phyloP scores from a whole-genome alignment of 2,888 invertebrate species.

The Bhutanitis thaidina region DNA sequence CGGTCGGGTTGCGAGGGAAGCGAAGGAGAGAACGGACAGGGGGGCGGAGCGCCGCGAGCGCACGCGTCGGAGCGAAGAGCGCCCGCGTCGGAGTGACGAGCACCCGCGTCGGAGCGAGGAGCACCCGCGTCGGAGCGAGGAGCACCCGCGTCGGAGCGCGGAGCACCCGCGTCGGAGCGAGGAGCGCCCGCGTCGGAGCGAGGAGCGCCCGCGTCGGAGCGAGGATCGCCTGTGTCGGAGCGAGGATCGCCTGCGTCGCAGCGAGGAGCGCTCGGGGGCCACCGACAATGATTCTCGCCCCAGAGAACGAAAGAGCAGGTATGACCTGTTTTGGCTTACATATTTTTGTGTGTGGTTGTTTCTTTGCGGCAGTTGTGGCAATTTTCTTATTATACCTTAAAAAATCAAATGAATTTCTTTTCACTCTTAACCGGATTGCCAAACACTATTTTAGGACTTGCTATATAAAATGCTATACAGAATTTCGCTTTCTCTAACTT shows the following conservation, averaged over 20 bases:
- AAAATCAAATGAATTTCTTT: no score
- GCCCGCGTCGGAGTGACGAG: conserved; percentile 19
- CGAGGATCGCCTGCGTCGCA: no score
- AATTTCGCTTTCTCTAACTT: no score
- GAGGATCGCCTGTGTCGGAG: conserved; percentile 21
- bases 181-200: conserved; percentile 20
- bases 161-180: conserved; percentile 21
- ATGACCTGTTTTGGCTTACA: neutral
- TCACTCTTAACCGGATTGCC: no score
- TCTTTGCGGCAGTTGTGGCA: no score
- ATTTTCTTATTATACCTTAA: no score
- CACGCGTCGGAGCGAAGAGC: conserved; percentile 21
- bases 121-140: conserved; percentile 21
- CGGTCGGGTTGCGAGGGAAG: conserved; percentile 12
- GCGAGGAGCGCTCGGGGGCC: conserved; percentile 18
- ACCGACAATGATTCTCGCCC: conserved; percentile 17
- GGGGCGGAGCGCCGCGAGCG: conserved; percentile 20
- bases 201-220: conserved; percentile 24
- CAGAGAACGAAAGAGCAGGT: conserved; percentile 52
- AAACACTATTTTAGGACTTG: no score
- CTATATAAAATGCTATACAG: no score
- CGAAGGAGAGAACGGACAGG: conserved; percentile 24
- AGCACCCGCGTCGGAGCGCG: conserved; percentile 21
- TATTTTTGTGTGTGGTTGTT: no score
- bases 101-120: conserved; percentile 19